Percentiles rank a stretch among this genome's conserved stretches.
Evolutionary conservation across 2,113 vertebrate species (phyloP).

Genomic region (Ptychochromis oligacanthus): DNA sequence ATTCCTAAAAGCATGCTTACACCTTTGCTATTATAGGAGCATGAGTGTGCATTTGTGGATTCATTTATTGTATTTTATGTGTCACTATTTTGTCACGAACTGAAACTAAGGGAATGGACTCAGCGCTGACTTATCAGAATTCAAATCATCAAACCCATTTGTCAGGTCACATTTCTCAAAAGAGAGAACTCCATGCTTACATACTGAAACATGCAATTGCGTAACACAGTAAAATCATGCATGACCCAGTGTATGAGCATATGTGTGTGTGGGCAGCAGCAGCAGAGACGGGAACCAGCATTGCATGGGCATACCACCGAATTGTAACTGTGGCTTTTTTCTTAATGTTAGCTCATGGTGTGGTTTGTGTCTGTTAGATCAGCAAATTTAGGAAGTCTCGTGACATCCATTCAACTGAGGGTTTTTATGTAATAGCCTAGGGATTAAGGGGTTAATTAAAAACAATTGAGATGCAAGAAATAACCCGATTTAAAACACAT

Average conservation of each 20-base stretch:
- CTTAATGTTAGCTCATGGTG: background rate
- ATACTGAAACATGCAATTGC: background rate
- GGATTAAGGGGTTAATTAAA: background rate
- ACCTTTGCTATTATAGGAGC: background rate
- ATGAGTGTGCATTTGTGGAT: too few species aligned
- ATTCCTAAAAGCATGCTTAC: background rate
- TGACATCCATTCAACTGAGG: too few species aligned
- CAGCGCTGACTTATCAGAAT: background rate
- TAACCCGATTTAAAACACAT: background rate
- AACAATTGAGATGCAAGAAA: background rate
- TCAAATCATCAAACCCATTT: background rate
- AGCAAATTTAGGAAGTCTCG: background rate
- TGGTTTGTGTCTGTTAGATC: background rate
- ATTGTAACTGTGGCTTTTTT: too few species aligned
- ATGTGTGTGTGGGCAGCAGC: background rate
- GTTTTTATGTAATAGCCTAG: background rate
- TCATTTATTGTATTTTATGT: background rate
- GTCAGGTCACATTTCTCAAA: background rate
- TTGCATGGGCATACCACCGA: background rate
- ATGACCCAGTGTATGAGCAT: background rate
- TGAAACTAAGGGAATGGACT: background rate
- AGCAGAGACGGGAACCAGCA: background rate
- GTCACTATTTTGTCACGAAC: background rate
- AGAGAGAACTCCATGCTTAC: background rate
- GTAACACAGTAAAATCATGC: constrained; percentile 4